phyloP scores from a whole-genome alignment of 1,140 invertebrate genomes.

The Drosophila asahinai region DNA sequence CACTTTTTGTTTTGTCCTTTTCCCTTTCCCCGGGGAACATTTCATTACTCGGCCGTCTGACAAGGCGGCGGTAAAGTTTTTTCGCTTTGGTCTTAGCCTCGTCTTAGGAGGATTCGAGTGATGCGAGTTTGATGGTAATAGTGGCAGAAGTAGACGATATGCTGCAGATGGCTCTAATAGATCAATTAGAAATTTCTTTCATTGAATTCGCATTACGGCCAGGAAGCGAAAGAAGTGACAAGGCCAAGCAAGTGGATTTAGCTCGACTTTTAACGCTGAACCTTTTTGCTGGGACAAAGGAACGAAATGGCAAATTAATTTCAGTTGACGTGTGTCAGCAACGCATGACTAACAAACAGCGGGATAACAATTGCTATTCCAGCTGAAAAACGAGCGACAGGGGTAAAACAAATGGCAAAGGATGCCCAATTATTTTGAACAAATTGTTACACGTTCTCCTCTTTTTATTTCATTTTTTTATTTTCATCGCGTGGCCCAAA shows the following conservation, averaged over 20 bases:
- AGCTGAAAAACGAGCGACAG: constrained; percentile 60
- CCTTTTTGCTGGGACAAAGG: constrained; percentile 22
- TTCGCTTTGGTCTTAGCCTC: not conserved
- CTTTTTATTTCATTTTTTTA: constrained; percentile 3
- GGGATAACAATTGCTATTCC: constrained; percentile 46
- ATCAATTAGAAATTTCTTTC: constrained; percentile 65
- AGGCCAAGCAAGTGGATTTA: not conserved
- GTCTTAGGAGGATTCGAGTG: not conserved
- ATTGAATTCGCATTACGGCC: constrained; percentile 26
- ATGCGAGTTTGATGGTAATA: constrained; percentile 33
- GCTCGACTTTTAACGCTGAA: constrained; percentile 2
- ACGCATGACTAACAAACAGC: constrained; percentile 57
- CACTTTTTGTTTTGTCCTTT: constrained; percentile 41
- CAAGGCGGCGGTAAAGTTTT: constrained; percentile 20
- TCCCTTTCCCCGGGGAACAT: constrained; percentile 53
- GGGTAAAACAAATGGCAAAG: constrained; percentile 66
- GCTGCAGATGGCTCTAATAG: constrained; percentile 54
- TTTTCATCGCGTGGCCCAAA: not conserved
- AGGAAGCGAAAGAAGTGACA: not conserved
- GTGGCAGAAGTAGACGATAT: not conserved
- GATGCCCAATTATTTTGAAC: constrained; percentile 70
- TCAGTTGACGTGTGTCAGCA: constrained; percentile 69
- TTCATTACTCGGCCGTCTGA: constrained; percentile 51
- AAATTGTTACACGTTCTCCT: constrained; percentile 50
- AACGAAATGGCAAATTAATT: constrained; percentile 69